phyloP scores from a whole-genome alignment of 1,140 invertebrate species.

The Anoplophora glabripennis region DNA sequence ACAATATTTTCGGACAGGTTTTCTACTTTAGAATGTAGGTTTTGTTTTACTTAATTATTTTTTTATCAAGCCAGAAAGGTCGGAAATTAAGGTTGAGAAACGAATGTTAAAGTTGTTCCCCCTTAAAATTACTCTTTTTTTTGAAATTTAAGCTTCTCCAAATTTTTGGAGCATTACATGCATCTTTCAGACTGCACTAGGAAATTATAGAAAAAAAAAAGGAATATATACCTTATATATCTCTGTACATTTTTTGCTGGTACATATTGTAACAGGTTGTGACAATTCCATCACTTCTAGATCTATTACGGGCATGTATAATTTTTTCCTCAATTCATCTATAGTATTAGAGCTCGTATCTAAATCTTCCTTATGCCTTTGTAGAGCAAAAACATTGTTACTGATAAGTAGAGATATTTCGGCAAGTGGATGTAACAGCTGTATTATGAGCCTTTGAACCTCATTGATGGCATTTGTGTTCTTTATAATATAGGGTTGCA shows the following conservation, averaged over 20 bases:
- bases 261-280: slow-evolving; percentile 43
- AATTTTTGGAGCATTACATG: too few relatives aligned
- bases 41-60: too few relatives aligned
- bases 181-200: too few relatives aligned
- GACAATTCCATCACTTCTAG: slow-evolving; percentile 32
- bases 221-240: slow-evolving; percentile 35
- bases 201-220: too few relatives aligned
- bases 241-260: slow-evolving; percentile 34
- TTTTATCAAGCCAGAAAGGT: too few relatives aligned
- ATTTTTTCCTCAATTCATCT: slow-evolving; percentile 32
- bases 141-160: too few relatives aligned
- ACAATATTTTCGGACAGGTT: too few relatives aligned
- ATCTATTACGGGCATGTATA: slow-evolving; percentile 41
- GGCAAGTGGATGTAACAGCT: slow-evolving; percentile 39
- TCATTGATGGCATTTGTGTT: slow-evolving; percentile 40
- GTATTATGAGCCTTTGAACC: slow-evolving; percentile 35
- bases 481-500: slow-evolving; percentile 36
- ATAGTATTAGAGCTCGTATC: slow-evolving; percentile 23
- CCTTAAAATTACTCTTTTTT: too few relatives aligned
- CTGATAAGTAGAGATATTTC: slow-evolving; percentile 40
- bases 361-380: slow-evolving; percentile 25
- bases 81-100: too few relatives aligned
- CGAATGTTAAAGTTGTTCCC: too few relatives aligned
- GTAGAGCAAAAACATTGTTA: slow-evolving; percentile 37
- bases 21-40: too few relatives aligned